Conservation (phyloP, 1,140 invertebrate genomes). For the Wasmannia auropunctata region DNA sequence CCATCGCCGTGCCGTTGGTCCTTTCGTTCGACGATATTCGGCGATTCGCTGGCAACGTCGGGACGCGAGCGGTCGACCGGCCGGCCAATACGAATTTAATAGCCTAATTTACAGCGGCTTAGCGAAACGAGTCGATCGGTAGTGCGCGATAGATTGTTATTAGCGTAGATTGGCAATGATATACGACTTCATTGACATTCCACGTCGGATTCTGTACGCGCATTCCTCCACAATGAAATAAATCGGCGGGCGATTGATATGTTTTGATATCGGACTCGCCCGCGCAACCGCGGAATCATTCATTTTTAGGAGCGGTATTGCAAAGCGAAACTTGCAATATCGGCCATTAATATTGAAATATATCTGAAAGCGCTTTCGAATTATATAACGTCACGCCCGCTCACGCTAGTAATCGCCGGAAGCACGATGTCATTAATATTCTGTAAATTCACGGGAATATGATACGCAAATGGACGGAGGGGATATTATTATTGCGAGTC, state of each 20-base stretch:
- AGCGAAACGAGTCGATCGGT: conserved; percentile 58
- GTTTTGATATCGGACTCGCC: conserved; percentile 47
- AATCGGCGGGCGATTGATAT: conserved; percentile 54
- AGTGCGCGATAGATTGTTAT: conserved; percentile 48
- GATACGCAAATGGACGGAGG: conserved; percentile 48
- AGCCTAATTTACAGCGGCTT: conserved; percentile 65
- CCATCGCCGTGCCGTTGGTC: conserved; percentile 19
- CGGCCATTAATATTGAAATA: conserved; percentile 55
- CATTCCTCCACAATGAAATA: conserved; percentile 56
- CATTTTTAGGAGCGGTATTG: conserved; percentile 46
- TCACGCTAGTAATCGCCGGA: conserved; percentile 32
- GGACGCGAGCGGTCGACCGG: background rate
- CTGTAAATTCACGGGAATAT: conserved; percentile 50
- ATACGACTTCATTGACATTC: conserved; percentile 60
- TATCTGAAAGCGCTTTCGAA: conserved; percentile 55
- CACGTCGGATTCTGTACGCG: conserved; percentile 16
- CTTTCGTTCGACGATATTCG: conserved; percentile 45
- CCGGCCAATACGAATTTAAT: conserved; percentile 41
- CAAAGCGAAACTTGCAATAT: conserved; percentile 39
- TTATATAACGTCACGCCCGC: conserved; percentile 45
- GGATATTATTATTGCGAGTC: conserved; percentile 16
- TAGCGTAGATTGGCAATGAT: conserved; percentile 54
- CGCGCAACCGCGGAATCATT: conserved; percentile 43
- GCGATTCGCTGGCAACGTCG: conserved; percentile 44
- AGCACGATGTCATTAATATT: conserved; percentile 49